These are phyloP conservation scores for Lucifuga dentata DNA, from an alignment of 2,113 vertebrate species.

Conservation along the genomic window DNA sequence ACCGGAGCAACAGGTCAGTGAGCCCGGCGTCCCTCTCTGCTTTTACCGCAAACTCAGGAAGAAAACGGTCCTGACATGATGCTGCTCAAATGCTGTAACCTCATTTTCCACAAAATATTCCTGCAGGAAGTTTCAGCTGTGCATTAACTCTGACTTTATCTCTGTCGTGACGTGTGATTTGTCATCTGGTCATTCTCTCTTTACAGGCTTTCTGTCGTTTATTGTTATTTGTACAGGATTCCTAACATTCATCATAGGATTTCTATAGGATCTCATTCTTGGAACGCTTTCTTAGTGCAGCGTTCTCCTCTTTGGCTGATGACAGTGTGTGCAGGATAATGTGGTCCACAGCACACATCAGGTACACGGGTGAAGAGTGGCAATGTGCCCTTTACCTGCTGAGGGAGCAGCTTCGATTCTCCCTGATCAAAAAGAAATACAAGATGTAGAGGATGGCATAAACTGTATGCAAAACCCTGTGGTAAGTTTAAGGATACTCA, in stretches of 20 bases:
- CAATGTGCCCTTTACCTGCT: conserved; percentile 25
- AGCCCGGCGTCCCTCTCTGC: conserved; percentile 6
- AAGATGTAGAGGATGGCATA: not conserved
- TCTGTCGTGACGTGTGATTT: no score
- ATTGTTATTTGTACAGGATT: not conserved
- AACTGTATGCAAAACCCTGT: not conserved
- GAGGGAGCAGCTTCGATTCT: conserved; percentile 49
- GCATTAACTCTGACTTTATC: no score
- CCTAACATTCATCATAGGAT: not conserved
- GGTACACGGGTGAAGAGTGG: conserved; percentile 45
- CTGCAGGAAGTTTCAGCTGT: conserved; percentile 15
- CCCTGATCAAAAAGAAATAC: conserved; percentile 1
- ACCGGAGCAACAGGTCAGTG: conserved; percentile 58
- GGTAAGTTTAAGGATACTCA: no score
- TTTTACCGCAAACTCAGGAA: conserved; percentile 4
- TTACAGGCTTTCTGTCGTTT: not conserved
- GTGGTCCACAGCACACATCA: conserved; percentile 67
- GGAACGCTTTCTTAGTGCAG: not conserved
- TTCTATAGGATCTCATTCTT: not conserved
- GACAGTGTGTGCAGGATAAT: conserved; percentile 50
- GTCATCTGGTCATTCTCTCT: not conserved
- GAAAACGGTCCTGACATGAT: conserved; percentile 43
- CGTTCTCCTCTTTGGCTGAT: conserved; percentile 23
- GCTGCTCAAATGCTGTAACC: conserved; percentile 15
- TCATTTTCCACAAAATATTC: conserved; percentile 1